Base-by-base conservation (phyloP, 1,140 invertebrate species). In the Platyura marginata region DNA sequence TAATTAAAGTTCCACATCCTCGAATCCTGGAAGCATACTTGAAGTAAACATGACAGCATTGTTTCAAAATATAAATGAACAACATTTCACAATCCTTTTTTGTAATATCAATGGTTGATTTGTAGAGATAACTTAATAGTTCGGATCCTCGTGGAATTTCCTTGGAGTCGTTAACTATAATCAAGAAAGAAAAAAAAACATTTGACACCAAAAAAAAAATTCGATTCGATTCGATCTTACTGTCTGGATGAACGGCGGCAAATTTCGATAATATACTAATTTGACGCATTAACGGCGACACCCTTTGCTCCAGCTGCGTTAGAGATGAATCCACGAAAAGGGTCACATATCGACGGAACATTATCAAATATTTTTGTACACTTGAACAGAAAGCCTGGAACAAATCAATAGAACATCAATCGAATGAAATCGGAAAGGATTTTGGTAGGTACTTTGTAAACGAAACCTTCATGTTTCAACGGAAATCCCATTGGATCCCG, bases 31-130 rank as follows among this genome's bases (percentile, higher is more conserved):
- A 21, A 29, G 10, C 37, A 40, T 44, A 48, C 47, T 47, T 47
- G 33, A 48, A 61, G 45, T 61, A 61, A 3, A 49, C 57, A 19
- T 49, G 43, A 37, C 54, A 58, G 29, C 58, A 44, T 4, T 43
- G 47, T 9, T 48, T 55, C 8, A 61, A 20, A 21, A 61, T 22
- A 16, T 52, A 55, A 11, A 59, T 42, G 1, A 61, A 47, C 1
- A 61, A 41, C 19, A 50, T 42, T 15, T 48, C 42, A 15, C 50
- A 51, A 21, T 53, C 48, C 22, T 41, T 51, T 21, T 53, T 50
- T 13, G 46, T 47, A 21, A 51, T 47, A 11, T 18, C 40, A 16
- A 51, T 47, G 18, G 59, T 53, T 29, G 47, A 46, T 10, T 46
- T 41, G 46, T 57, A 58, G 1, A 61, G 34, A 25, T 48, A 51